Conservation (phyloP, 2,888 invertebrate genomes). For the Ctenicera cuprea region DNA sequence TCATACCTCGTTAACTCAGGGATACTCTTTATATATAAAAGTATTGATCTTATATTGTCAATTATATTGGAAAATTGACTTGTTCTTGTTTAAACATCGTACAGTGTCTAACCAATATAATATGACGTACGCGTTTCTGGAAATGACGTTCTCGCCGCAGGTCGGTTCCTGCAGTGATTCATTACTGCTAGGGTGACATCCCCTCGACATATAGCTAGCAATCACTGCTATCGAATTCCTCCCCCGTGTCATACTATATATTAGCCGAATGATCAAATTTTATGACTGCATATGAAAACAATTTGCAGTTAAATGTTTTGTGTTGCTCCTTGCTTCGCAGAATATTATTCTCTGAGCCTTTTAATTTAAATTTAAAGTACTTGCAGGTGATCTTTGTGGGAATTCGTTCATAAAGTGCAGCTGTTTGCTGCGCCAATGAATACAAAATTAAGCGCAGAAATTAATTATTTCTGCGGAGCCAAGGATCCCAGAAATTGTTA, state of each 20-base stretch:
- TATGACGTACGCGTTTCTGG: constrained; percentile 60
- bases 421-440: constrained; percentile 46
- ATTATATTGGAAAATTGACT: background rate
- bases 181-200: constrained; percentile 59
- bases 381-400: constrained; percentile 48
- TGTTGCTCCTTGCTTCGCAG: background rate
- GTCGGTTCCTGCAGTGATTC: constrained; percentile 62
- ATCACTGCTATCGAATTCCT: constrained; percentile 65
- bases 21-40: no score
- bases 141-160: constrained; percentile 63
- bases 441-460: constrained; percentile 44
- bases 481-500: constrained; percentile 33
- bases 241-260: constrained; percentile 61
- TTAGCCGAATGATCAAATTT: constrained; percentile 49
- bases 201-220: constrained; percentile 63
- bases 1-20: no score
- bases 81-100: constrained; percentile 6
- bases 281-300: constrained; percentile 44
- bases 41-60: no score
- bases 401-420: constrained; percentile 45
- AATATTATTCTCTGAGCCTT: constrained; percentile 12
- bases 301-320: constrained; percentile 27
- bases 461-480: constrained; percentile 43
- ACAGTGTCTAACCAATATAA: constrained; percentile 55
- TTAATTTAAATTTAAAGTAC: constrained; percentile 40